Conservation (phyloP, 2,888 invertebrate species). For the Melanargia galathea region DNA sequence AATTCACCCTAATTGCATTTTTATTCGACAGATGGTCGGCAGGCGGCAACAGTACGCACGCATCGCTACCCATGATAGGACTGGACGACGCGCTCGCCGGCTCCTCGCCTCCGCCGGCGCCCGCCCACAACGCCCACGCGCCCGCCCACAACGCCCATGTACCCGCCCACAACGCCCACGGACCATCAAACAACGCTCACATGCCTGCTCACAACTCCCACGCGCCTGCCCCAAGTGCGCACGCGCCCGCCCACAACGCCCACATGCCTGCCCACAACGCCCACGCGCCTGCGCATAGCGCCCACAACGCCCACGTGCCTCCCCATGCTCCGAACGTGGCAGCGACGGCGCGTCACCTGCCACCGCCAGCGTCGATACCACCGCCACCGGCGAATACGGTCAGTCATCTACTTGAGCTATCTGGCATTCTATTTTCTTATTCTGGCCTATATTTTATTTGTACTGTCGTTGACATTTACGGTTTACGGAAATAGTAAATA, state of each 20-base stretch:
- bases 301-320: constrained; percentile 28
- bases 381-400: constrained; percentile 30
- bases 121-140: constrained; percentile 31
- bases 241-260: constrained; percentile 1
- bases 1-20: not conserved
- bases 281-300: constrained; percentile 39
- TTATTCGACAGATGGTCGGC: constrained; percentile 81
- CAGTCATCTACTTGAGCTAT: constrained; percentile 4
- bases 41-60: constrained; percentile 86
- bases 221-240: constrained; percentile 36
- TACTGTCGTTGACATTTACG: no score
- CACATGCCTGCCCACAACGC: constrained; percentile 46
- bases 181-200: constrained; percentile 42
- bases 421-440: no score
- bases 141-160: constrained; percentile 20
- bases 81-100: constrained; percentile 72
- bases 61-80: constrained; percentile 89
- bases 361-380: constrained; percentile 25
- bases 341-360: constrained; percentile 29
- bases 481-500: no score
- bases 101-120: constrained; percentile 42
- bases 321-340: constrained; percentile 30
- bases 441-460: no score
- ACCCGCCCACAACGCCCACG: constrained; percentile 36
- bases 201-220: constrained; percentile 46